Conservation (phyloP, 2,797 vertebrate species). For the Chloroceryle inda region DNA sequence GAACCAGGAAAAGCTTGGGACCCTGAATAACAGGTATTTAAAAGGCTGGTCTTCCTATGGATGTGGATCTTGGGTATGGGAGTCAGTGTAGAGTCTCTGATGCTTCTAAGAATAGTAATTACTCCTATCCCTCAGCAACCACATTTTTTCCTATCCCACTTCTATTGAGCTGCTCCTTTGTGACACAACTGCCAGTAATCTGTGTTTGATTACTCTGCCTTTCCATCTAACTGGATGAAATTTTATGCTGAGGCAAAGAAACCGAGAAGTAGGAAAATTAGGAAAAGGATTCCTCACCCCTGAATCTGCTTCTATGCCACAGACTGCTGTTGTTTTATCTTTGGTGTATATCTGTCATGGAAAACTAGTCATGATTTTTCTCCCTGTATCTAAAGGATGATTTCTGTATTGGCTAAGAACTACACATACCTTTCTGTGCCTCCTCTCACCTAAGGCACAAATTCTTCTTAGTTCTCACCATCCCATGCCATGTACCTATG, state of each 20-base stretch:
- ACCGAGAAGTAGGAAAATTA: background rate
- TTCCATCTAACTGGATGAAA: background rate
- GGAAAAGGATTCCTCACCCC: background rate
- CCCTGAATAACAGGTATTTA: background rate
- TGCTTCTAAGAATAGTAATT: background rate
- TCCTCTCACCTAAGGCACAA: background rate
- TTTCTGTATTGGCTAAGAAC: background rate
- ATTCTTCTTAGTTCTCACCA: background rate
- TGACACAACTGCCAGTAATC: background rate
- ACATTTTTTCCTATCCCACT: background rate
- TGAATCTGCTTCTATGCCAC: background rate
- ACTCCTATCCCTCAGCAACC: background rate
- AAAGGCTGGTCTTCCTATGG: background rate
- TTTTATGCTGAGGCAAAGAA: background rate
- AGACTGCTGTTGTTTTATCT: background rate
- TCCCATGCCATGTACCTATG: rapidly evolving
- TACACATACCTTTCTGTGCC: too few species aligned
- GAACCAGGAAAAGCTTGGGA: background rate
- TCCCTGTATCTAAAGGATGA: background rate
- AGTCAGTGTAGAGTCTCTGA: background rate
- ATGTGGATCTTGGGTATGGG: background rate
- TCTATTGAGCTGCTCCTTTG: background rate
- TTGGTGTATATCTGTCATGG: background rate
- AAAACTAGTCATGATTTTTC: background rate
- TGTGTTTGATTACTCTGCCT: background rate